These are phyloP conservation scores for Sycophila sp. DNA, from an alignment of 1,140 invertebrate genomes.

Conservation along the genomic window DNA sequence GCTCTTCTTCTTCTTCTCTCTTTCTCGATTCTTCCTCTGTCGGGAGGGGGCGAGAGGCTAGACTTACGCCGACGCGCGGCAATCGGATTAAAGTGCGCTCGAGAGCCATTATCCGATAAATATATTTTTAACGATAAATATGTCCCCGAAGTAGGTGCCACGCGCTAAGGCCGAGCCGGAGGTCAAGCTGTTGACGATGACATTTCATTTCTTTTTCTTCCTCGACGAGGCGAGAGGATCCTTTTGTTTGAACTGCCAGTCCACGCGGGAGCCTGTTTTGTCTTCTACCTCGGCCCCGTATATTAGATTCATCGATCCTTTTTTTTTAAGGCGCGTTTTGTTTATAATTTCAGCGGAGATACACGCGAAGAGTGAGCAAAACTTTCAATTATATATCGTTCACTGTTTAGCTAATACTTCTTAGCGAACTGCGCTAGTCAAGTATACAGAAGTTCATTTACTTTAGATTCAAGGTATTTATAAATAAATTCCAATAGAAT, in stretches of 20 bases:
- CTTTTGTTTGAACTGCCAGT: no score
- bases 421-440: background rate
- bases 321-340: no score
- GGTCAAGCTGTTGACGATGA: conserved; percentile 23
- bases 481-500: no score
- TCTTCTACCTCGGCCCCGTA: no score
- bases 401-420: background rate
- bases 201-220: conserved; percentile 9
- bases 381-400: background rate
- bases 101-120: conserved; percentile 29
- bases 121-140: conserved; percentile 17
- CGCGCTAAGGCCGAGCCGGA: background rate
- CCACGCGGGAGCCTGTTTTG: no score
- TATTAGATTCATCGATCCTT: no score
- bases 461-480: no score
- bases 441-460: background rate
- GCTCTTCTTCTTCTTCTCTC: background rate
- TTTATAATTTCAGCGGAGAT: background rate
- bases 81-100: conserved; percentile 26
- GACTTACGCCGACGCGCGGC: background rate
- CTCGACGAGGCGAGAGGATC: no score
- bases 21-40: background rate
- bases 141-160: background rate
- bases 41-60: background rate
- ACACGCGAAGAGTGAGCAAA: background rate